These are phyloP conservation scores for Sphyrna mokarran DNA, from an alignment of 2,113 vertebrate genomes.

Conservation along the genomic window DNA sequence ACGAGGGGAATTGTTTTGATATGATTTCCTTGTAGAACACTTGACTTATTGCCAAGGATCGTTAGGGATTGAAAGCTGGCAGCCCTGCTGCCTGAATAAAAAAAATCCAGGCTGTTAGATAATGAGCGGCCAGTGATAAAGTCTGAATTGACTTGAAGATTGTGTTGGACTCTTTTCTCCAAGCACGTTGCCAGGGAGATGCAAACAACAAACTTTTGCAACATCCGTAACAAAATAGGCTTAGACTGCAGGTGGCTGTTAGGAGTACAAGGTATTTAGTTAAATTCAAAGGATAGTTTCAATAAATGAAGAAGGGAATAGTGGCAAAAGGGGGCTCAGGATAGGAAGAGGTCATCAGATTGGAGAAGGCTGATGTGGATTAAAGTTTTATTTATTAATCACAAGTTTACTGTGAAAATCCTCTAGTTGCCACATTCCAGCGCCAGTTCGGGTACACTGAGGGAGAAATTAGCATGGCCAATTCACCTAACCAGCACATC, in stretches of 20 bases:
- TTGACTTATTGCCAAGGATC: background rate
- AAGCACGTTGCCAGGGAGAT: background rate
- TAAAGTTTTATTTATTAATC: too few relatives aligned
- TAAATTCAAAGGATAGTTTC: background rate
- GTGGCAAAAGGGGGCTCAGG: background rate
- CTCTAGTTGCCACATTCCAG: too few relatives aligned
- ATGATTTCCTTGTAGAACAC: background rate
- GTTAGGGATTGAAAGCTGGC: background rate
- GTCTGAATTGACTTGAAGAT: background rate
- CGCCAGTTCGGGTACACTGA: too few relatives aligned
- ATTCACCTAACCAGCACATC: too few relatives aligned
- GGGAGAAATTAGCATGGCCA: too few relatives aligned
- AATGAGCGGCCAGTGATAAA: background rate
- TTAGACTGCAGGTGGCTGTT: background rate
- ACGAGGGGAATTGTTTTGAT: background rate
- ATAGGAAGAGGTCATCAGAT: background rate
- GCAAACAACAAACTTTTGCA: background rate
- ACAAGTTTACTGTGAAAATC: too few relatives aligned
- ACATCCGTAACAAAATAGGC: background rate
- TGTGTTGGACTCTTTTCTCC: background rate
- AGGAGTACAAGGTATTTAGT: background rate
- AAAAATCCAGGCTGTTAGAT: background rate
- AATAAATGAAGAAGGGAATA: background rate
- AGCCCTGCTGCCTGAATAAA: background rate
- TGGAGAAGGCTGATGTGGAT: background rate